Evolutionary conservation across 2,797 vertebrate genomes (phyloP).

Genomic region (Saxicola maurus): DNA sequence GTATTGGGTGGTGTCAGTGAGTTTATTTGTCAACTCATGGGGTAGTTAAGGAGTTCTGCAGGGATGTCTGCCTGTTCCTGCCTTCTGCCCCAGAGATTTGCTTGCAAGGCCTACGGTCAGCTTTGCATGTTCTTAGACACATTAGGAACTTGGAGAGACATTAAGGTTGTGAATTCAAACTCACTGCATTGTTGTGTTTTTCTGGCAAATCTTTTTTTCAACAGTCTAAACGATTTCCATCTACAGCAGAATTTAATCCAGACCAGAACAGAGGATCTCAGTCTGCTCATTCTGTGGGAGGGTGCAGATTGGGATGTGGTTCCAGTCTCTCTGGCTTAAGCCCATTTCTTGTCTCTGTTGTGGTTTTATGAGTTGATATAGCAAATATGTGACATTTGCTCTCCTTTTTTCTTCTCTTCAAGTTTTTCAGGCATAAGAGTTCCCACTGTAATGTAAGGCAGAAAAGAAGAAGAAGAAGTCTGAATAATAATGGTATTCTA

Average conservation of each 20-base stretch:
- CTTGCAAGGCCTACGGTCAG: not conserved
- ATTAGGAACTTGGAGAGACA: not conserved
- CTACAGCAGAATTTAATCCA: conserved; percentile 40
- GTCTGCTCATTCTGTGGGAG: conserved; percentile 37
- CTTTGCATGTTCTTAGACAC: conserved; percentile 2
- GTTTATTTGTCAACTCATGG: not conserved
- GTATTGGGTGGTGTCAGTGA: not conserved
- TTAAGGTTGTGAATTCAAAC: not conserved
- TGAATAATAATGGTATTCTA: not conserved
- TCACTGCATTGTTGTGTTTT: conserved; percentile 1
- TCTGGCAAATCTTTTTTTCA: conserved; percentile 29
- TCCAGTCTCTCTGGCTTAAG: conserved; percentile 44
- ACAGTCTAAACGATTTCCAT: conserved; percentile 22
- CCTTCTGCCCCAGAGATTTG: not conserved
- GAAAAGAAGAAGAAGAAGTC: not conserved
- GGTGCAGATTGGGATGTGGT: conserved; percentile 15
- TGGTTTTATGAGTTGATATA: conserved; percentile 64
- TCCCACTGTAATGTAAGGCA: not conserved
- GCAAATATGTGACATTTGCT: conserved; percentile 63
- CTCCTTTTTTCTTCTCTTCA: conserved; percentile 28
- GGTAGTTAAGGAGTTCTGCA: not conserved
- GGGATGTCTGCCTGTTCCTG: not conserved
- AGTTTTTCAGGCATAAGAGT: conserved; percentile 19
- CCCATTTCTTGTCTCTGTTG: conserved; percentile 56
- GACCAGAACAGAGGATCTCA: conserved; percentile 55